phyloP scores from a whole-genome alignment of 2,797 vertebrate genomes.

The Enteromius anoplus region DNA sequence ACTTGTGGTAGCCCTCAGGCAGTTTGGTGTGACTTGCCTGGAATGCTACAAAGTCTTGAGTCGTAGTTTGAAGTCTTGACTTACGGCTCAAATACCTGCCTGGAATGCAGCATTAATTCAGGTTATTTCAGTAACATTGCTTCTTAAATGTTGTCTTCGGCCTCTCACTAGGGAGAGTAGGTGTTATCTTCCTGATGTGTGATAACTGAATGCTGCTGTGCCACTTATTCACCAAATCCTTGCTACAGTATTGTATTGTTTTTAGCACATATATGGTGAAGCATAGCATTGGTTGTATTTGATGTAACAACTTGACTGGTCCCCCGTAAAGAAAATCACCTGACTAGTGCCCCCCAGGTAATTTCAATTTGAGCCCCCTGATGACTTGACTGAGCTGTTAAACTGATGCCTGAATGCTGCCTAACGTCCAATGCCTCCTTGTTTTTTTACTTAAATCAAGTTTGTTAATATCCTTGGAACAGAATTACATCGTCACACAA shows the following conservation, averaged over 20 bases:
- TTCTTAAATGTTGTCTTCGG: neutral
- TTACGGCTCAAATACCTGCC: too few relatives aligned
- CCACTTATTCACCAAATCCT: neutral
- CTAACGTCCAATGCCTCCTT: neutral
- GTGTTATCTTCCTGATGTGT: neutral
- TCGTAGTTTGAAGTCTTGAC: too few relatives aligned
- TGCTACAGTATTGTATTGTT: neutral
- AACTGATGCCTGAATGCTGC: neutral
- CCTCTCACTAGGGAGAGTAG: neutral
- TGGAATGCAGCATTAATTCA: neutral
- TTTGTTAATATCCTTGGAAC: constrained; percentile 26
- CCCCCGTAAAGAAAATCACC: neutral
- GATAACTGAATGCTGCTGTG: neutral
- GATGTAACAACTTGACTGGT: neutral
- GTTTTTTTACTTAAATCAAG: neutral
- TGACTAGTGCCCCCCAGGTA: neutral
- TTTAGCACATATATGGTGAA: neutral
- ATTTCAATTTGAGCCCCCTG: neutral
- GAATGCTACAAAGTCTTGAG: too few relatives aligned
- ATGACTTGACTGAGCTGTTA: neutral
- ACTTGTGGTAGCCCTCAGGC: too few relatives aligned
- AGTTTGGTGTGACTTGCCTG: too few relatives aligned
- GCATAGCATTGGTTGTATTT: neutral
- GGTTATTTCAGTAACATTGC: neutral
- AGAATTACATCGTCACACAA: constrained; percentile 7